Evolutionary conservation across 2,888 invertebrate species (phyloP).

Genomic region (Laothoe populi): DNA sequence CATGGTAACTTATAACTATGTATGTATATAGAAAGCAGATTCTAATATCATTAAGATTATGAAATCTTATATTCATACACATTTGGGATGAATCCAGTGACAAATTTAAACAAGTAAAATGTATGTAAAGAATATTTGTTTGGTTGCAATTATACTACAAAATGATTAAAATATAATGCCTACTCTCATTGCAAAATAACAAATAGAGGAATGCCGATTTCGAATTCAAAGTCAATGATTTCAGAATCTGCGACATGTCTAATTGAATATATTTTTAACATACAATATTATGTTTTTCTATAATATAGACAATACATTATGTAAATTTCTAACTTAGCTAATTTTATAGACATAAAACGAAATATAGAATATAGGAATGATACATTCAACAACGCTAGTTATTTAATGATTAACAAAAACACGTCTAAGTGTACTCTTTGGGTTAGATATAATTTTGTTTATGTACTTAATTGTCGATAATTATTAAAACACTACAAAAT

Average conservation of each 20-base stretch:
- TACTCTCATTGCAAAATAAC: too few relatives aligned
- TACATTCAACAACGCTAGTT: constrained; percentile 43
- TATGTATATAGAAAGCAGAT: constrained; percentile 16
- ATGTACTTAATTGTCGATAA: constrained; percentile 24
- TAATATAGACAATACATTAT: constrained; percentile 30
- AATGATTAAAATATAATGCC: too few relatives aligned
- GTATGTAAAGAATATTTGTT: too few relatives aligned
- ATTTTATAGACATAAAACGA: constrained; percentile 41
- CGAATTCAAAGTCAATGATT: not conserved
- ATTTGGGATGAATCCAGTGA: too few relatives aligned
- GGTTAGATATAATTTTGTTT: constrained; percentile 39
- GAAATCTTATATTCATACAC: too few relatives aligned
- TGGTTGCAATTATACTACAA: too few relatives aligned
- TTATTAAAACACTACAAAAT: constrained; percentile 29
- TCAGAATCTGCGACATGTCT: not conserved
- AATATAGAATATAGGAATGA: constrained; percentile 67
- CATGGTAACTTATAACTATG: constrained; percentile 33
- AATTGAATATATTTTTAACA: constrained; percentile 21
- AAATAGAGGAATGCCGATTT: not conserved
- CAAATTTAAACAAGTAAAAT: too few relatives aligned
- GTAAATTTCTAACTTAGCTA: constrained; percentile 16
- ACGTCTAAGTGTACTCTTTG: constrained; percentile 42
- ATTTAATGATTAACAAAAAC: constrained; percentile 27
- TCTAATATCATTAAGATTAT: constrained; percentile 9
- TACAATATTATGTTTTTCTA: constrained; percentile 41